Percentiles rank a stretch among this genome's conserved stretches.
Evolutionary conservation across 2,888 invertebrate genomes (phyloP).

Genomic region (Plebejus anna): DNA sequence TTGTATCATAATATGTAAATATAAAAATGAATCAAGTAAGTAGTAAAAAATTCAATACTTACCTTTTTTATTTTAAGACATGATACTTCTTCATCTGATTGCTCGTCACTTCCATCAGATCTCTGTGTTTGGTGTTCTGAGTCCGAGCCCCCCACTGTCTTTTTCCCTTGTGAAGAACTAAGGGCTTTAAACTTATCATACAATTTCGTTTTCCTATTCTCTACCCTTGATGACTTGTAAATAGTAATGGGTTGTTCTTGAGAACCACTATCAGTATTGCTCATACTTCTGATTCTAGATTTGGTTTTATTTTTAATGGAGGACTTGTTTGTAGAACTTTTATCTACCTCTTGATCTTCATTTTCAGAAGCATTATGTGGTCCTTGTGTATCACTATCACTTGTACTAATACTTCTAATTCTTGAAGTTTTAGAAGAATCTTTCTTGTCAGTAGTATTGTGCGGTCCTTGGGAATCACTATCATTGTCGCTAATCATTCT

Average conservation of each 20-base stretch:
- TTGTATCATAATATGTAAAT: no score
- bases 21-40: not conserved
- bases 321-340: conserved; percentile 33
- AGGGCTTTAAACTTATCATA: conserved; percentile 60
- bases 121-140: conserved; percentile 46
- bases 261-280: conserved; percentile 33
- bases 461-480: conserved; percentile 28
- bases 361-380: conserved; percentile 44
- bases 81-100: conserved; percentile 35
- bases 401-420: conserved; percentile 31
- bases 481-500: conserved; percentile 32
- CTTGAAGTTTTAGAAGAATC: conserved; percentile 33
- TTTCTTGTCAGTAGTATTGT: conserved; percentile 43
- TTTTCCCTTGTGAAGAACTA: conserved; percentile 46
- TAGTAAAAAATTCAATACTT: conserved; percentile 36
- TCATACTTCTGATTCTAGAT: conserved; percentile 32
- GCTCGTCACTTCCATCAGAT: conserved; percentile 29
- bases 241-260: conserved; percentile 37
- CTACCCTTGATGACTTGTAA: conserved; percentile 48
- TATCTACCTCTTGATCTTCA: conserved; percentile 37
- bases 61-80: conserved; percentile 54
- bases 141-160: conserved; percentile 40
- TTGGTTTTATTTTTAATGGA: conserved; percentile 29
- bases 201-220: conserved; percentile 56
- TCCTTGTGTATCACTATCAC: conserved; percentile 32